Base-by-base conservation (phyloP, 1,140 invertebrate genomes). In the Pachyrhynchus sulphureomaculatus region DNA sequence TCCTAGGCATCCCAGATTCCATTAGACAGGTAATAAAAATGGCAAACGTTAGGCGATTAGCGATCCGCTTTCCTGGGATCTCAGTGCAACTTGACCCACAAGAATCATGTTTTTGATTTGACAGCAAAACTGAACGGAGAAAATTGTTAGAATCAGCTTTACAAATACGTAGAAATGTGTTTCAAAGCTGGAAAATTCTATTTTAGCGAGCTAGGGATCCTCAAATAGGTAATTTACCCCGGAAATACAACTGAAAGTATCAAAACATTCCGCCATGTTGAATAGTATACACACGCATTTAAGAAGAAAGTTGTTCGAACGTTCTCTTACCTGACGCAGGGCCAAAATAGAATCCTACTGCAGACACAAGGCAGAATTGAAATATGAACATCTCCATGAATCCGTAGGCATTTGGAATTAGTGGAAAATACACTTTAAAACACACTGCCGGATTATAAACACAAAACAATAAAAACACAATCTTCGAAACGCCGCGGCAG, bases 311-410 rank as follows among this genome's bases (percentile, higher is more conserved):
- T 51, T 59, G 12, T 10, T 34, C 24, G 13, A 17, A 37, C 17
- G 24, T 20, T n/a, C 18, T 6, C 23, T 34, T 62, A 62, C 60
- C 60, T 62, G 60, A 20, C 12, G 47, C 52, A 39, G 41, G 52
- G 39, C 41, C 48, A 15, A 48, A n/a, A 23, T 41, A 49, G 39
- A 33, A 36, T 55, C 60, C 60, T 62, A 62, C 52, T 62, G 60
- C 47, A 62, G 55, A 62, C 60, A 56, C 60, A 55, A 62, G 45
- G 52, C 60, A 56, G 52, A 62, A 42, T 49, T 62, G 60, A 62
- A 62, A 41, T 48, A 44, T 55, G 42, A 51, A 52, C 51, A 56
- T 36, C 39, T 51, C 60, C 60, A 62, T 62, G 56, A 49, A 62
- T 62, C 37, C 51, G 60, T 62, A 56, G 29, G 55, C 60, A 62